Percentiles rank a stretch among this genome's conserved stretches.
Conservation (phyloP, 2,888 invertebrate genomes). For the Diadegma fenestrale region DNA sequence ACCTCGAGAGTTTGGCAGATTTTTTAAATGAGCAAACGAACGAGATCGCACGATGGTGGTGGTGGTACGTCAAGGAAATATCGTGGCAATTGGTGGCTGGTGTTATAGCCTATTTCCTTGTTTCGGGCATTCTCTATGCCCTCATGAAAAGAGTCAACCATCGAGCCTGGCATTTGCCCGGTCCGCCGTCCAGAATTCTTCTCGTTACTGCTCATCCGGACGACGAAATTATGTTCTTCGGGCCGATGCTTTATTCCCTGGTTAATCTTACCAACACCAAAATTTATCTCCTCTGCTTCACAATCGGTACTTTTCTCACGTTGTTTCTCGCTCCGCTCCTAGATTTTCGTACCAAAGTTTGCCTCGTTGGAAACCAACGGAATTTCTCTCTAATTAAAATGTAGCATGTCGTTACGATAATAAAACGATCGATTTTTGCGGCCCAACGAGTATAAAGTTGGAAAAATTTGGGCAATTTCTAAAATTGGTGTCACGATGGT, state of each 20-base stretch:
- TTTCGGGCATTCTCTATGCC: slow-evolving; percentile 80
- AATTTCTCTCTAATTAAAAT: too few species aligned
- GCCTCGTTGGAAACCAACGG: too few species aligned
- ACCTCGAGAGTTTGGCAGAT: slow-evolving; percentile 73
- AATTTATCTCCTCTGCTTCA: slow-evolving; percentile 94
- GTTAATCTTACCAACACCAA: slow-evolving; percentile 88
- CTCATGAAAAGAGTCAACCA: slow-evolving; percentile 80
- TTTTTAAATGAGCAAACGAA: slow-evolving; percentile 77
- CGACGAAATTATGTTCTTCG: slow-evolving; percentile 99
- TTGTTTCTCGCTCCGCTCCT: background rate
- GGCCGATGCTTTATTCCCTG: slow-evolving; percentile 93
- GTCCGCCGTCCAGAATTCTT: slow-evolving; percentile 87
- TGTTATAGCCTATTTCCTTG: slow-evolving; percentile 78
- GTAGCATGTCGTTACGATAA: too few species aligned
- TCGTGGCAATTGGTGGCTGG: slow-evolving; percentile 81
- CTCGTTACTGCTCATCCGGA: slow-evolving; percentile 98
- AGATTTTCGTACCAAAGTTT: background rate
- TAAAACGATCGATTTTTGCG: too few species aligned
- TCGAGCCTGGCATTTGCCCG: slow-evolving; percentile 82
- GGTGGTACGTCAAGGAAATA: slow-evolving; percentile 81
- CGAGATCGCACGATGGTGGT: slow-evolving; percentile 80
- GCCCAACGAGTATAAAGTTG: too few species aligned
- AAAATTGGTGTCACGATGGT: too few species aligned
- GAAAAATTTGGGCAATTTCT: too few species aligned
- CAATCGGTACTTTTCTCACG: slow-evolving; percentile 88